phyloP scores from a whole-genome alignment of 2,888 invertebrate genomes.

The Choristoneura rosaceana region DNA sequence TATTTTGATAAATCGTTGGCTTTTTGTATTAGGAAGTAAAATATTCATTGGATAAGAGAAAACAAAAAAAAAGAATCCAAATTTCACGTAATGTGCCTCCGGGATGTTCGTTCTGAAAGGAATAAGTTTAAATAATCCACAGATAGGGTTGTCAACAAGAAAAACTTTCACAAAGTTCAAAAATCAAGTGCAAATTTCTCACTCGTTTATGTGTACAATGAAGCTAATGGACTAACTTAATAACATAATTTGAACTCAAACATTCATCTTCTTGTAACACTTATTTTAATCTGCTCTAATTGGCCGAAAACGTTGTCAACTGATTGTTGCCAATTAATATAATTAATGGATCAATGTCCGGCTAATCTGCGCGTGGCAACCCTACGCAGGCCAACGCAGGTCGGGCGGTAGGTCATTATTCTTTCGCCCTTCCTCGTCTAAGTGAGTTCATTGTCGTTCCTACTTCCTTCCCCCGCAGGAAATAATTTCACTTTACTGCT shows the following conservation, averaged over 20 bases:
- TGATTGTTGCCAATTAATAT: conserved; percentile 14
- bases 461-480: conserved; percentile 72
- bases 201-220: background rate
- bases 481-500: conserved; percentile 73
- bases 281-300: conserved; percentile 1
- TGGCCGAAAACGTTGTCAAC: background rate
- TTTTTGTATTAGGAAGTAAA: conserved; percentile 34
- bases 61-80: conserved; percentile 57
- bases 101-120: conserved; percentile 64
- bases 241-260: background rate
- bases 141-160: conserved; percentile 28
- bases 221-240: background rate
- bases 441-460: conserved; percentile 76
- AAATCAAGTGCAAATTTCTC: background rate
- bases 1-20: conserved; percentile 30
- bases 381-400: conserved; percentile 35
- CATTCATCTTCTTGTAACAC: background rate
- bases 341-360: conserved; percentile 26
- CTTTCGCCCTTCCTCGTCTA: conserved; percentile 67
- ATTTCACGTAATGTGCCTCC: conserved; percentile 61
- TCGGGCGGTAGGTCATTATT: conserved; percentile 68
- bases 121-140: conserved; percentile 73
- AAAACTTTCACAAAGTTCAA: background rate
- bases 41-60: conserved; percentile 51
- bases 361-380: conserved; percentile 34